phyloP scores from a whole-genome alignment of 1,140 invertebrate genomes.

The Luehdorfia chinensis region DNA sequence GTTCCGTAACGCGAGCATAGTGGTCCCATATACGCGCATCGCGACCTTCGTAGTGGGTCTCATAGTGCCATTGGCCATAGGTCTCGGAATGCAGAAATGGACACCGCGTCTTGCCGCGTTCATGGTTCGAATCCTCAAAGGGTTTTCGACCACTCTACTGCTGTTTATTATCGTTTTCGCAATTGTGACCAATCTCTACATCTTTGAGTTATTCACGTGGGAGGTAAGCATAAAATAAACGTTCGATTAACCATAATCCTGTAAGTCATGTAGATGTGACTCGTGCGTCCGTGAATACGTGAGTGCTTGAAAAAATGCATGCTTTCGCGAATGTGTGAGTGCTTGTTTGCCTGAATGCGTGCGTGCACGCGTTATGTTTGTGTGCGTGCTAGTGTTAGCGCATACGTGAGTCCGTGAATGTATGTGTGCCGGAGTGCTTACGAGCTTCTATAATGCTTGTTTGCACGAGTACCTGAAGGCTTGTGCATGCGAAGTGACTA shows the following conservation, averaged over 20 bases:
- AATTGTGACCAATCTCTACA: constrained; percentile 92
- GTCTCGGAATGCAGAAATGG: constrained; percentile 85
- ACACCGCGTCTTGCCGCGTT: constrained; percentile 82
- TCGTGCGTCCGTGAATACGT: not conserved
- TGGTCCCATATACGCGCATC: constrained; percentile 90
- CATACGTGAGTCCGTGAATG: no score
- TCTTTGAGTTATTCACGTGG: constrained; percentile 94
- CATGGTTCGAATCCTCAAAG: constrained; percentile 89
- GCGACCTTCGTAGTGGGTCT: constrained; percentile 85
- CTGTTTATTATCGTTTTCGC: constrained; percentile 96
- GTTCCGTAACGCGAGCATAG: constrained; percentile 83
- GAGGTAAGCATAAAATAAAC: no score
- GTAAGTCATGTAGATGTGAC: not conserved
- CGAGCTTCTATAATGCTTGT: no score
- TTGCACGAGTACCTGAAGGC: no score
- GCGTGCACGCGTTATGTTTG: no score
- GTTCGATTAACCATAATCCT: not conserved
- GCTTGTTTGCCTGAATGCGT: no score
- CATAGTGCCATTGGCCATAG: constrained; percentile 90
- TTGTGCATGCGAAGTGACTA: no score
- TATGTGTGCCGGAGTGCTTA: no score
- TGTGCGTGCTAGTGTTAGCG: no score
- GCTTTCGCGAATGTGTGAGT: no score
- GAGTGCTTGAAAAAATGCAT: no score
- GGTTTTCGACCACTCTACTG: constrained; percentile 89